A percentile compares a stretch with the other conserved stretches of the same genome.
Evolutionary conservation across 2,797 vertebrate species (phyloP).

Genomic region (Chrosomus eos): DNA sequence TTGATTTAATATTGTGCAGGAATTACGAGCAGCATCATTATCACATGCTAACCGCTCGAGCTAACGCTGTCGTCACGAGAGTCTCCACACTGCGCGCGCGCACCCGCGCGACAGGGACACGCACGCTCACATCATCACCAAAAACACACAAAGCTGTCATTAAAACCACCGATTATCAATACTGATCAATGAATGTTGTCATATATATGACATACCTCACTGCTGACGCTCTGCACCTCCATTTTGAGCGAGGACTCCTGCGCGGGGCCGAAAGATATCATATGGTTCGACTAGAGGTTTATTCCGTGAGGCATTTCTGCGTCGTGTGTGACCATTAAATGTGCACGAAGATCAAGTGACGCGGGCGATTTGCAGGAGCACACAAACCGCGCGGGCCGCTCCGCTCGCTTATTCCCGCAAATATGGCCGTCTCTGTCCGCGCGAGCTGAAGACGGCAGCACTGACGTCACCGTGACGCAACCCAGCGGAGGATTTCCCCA

Average conservation of each 20-base stretch:
- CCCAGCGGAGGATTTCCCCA: constrained; percentile 81
- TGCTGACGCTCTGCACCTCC: constrained; percentile 86
- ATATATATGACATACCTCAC: constrained; percentile 75
- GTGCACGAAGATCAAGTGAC: constrained; percentile 50
- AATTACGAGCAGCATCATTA: neutral
- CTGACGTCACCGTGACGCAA: constrained; percentile 85
- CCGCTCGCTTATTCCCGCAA: constrained; percentile 78
- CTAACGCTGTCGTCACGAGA: constrained; percentile 26
- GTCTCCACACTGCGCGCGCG: constrained; percentile 16
- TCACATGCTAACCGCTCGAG: neutral
- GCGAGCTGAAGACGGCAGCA: constrained; percentile 77
- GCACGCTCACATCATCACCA: neutral
- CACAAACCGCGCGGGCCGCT: constrained; percentile 65
- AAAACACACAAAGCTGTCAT: neutral
- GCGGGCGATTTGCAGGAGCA: constrained; percentile 66
- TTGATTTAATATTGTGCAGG: neutral
- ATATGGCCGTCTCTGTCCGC: constrained; percentile 83
- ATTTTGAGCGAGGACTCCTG: constrained; percentile 83
- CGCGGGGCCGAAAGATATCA: constrained; percentile 82
- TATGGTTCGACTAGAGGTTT: constrained; percentile 74
- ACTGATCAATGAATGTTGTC: neutral
- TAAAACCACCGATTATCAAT: neutral
- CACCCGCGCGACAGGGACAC: neutral
- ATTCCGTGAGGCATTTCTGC: constrained; percentile 76
- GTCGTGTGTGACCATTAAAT: constrained; percentile 59